Evolutionary conservation across 1,140 invertebrate genomes (phyloP), one percentile per base, ranked within the genome.

Genomic region (Agrilus planipennis): DNA sequence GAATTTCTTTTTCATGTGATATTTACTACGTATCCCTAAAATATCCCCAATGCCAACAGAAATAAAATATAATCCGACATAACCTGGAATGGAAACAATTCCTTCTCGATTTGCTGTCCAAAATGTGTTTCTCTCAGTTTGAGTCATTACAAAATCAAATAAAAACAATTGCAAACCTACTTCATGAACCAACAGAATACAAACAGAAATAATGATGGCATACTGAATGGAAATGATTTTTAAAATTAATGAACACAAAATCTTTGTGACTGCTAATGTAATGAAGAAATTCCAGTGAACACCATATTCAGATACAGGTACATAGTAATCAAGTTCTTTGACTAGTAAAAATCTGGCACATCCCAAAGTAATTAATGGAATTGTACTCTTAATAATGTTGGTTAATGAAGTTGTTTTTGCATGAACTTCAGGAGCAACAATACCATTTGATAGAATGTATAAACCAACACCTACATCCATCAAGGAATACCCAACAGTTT

Each of bases 211-310:
- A 45, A 65, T 58, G 48, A 69, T 47, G 14, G 70, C 58, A 23
- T 43, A 40, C 37, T 57, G 62, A 4, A 65, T 57, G 31, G 51
- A 55, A 30, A 74, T 50, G 15, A 69, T 57, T 27, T 58, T 64
- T 11, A 79, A 61, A 18, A 83, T 49, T 21, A 76, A 44, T 18
- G 72, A 73, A 16, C 75, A 75, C 15, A 85, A 53, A 1, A 91
- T 56, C 71, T 89, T 91, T 4, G 88, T 79, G 29, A 81, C 64
- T 17, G 84, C 87, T 23, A 97, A 60, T 1, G 89, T 95, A 41
- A 94, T 79, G 57, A 96, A 97, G 59, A 97, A 97, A 62, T 98
- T 98, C 88, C 92, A 94, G 65, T 96, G 91, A 4, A 84, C 70
- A 2, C 93, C 94, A 70, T 97, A 98, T 58, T 97, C 94, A 4